These are phyloP conservation scores for Alloscopus bannaensis DNA, from an alignment of 2,888 invertebrate species.

Conservation along the genomic window DNA sequence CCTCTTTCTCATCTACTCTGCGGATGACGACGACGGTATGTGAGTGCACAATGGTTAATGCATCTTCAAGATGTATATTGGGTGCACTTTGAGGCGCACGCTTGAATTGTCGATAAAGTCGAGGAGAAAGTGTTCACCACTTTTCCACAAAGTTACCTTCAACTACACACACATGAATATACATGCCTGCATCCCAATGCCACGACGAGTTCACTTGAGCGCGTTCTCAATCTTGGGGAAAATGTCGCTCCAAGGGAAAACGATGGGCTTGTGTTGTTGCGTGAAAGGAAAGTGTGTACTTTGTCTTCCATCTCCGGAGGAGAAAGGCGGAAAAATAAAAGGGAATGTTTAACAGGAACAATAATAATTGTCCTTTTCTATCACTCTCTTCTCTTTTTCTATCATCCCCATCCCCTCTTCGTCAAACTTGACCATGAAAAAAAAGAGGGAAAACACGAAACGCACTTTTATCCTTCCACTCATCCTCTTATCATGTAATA, in stretches of 20 bases:
- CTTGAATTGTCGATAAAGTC: slow-evolving; percentile 60
- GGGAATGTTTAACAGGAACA: too few species aligned
- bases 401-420: background rate
- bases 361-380: too few species aligned
- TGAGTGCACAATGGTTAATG: too few species aligned
- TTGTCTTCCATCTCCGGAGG: background rate
- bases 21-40: too few species aligned
- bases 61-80: too few species aligned
- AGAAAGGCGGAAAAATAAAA: too few species aligned
- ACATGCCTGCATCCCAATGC: slow-evolving; percentile 20
- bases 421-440: slow-evolving; percentile 63
- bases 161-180: background rate
- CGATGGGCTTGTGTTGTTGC: background rate
- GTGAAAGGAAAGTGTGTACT: background rate
- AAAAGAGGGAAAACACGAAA: slow-evolving; percentile 14
- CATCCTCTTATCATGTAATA: background rate
- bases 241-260: background rate
- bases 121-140: slow-evolving; percentile 23
- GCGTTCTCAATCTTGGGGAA: background rate
- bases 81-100: slow-evolving; percentile 48
- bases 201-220: too few species aligned
- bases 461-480: background rate
- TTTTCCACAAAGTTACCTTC: slow-evolving; percentile 58
- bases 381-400: too few species aligned
- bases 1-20: too few species aligned